Evolutionary conservation across 1,140 invertebrate genomes (phyloP), one percentile per base, ranked within the genome.

Genomic region (Zophobas atratus): DNA sequence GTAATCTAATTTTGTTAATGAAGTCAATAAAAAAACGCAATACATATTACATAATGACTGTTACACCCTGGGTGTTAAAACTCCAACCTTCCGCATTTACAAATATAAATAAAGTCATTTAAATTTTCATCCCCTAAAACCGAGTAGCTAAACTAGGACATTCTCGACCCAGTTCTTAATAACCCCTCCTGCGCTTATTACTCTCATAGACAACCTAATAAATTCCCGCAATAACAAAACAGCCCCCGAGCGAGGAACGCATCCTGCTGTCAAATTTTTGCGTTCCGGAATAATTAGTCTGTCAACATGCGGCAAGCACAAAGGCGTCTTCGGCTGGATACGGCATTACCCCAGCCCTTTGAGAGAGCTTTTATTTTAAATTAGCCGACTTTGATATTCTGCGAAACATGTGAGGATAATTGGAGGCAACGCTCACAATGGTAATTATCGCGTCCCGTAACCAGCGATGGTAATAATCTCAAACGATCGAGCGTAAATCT

Each of bases 331-430:
- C 77, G 57, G 39, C 46, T 67, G 72, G 67, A 76, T 76, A 76
- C 60, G 36, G 48, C 63, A 71, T 76, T 49, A 48, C 55, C 77
- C 63, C 35, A 73, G 71, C 70, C 72, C 74, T 67, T 79, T 60
- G 60, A 76, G 49, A 75, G 77, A 79, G 72, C 77, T 70, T 79
- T 79, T 76, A 76, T 79, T 79, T 79, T 76, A 79, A 75, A 79
- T 79, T 75, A 79, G 57, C 72, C 60, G 49, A 79, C 77, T 79
- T 79, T 79, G 77, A 79, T 79, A 79, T 76, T 71, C 72, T 76
- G 72, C 67, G 77, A 71, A 79, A 79, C 77, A 75, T 79, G 77
- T 79, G 77, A 76, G 75, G 73, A 76, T 79, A 79, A 79, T 76
- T 79, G 77, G 77, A 76, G 75, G 73, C 72, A 70, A 79, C 77